A percentile compares a stretch with the other conserved stretches of the same genome.
These are phyloP conservation scores for Agrotis puta DNA, from an alignment of 2,888 invertebrate species.

Conservation along the genomic window DNA sequence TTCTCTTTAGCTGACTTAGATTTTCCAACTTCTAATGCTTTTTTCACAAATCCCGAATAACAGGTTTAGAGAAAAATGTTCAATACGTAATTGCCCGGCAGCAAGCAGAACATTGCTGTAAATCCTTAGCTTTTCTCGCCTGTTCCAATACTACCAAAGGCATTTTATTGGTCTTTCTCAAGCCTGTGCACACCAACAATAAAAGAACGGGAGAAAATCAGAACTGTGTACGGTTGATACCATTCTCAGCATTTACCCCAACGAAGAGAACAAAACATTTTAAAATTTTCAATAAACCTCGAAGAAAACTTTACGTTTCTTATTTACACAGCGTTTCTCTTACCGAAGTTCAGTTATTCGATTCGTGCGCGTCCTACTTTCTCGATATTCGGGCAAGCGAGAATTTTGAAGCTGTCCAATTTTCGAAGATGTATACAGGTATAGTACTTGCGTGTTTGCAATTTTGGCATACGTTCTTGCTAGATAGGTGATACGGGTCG, in stretches of 20 bases:
- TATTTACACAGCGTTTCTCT: slow-evolving; percentile 48
- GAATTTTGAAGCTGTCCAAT: slow-evolving; percentile 58
- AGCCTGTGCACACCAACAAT: slow-evolving; percentile 1
- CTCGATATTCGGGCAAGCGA: slow-evolving; percentile 41
- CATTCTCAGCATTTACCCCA: slow-evolving; percentile 15
- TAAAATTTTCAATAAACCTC: slow-evolving; percentile 49
- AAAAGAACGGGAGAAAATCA: slow-evolving; percentile 2
- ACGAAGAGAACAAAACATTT: slow-evolving; percentile 45
- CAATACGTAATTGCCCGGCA: too few relatives aligned
- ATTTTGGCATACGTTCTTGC: slow-evolving; percentile 37
- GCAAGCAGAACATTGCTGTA: too few relatives aligned
- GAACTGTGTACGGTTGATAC: slow-evolving; percentile 2
- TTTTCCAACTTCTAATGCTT: too few relatives aligned
- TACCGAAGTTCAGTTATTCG: slow-evolving; percentile 44
- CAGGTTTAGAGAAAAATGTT: background rate
- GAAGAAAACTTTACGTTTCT: slow-evolving; percentile 36
- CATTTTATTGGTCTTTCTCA: background rate
- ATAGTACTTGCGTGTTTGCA: slow-evolving; percentile 24
- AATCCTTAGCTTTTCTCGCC: background rate
- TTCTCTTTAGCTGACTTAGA: too few relatives aligned
- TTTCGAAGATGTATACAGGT: slow-evolving; percentile 46
- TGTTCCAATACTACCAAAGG: background rate
- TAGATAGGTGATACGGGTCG: background rate
- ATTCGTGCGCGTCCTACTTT: slow-evolving; percentile 60
- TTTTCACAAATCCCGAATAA: background rate